phyloP scores from a whole-genome alignment of 1,140 invertebrate genomes.

The Coenobita brevimanus region DNA sequence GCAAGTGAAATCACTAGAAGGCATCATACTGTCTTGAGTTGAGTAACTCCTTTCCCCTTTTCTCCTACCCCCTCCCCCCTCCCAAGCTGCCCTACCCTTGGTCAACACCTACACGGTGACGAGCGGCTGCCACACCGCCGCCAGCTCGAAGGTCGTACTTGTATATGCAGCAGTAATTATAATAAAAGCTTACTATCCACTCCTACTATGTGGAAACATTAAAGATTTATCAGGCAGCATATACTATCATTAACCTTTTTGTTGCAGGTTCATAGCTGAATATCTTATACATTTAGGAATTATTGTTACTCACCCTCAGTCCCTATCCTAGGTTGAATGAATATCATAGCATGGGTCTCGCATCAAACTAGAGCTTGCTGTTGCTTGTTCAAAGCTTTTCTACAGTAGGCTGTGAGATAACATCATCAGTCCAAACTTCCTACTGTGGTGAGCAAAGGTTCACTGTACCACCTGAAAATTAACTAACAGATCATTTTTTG shows the following conservation, averaged over 20 bases:
- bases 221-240: constrained; percentile 61
- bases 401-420: too few relatives aligned
- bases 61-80: constrained; percentile 8
- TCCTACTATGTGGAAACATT: constrained; percentile 66
- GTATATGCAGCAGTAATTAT: constrained; percentile 67
- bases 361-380: too few relatives aligned
- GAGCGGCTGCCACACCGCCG: constrained; percentile 42
- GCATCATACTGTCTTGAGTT: constrained; percentile 53
- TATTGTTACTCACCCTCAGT: background rate
- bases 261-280: background rate
- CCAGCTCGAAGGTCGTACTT: constrained; percentile 59
- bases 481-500: too few relatives aligned
- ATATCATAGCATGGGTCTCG: too few relatives aligned
- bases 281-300: background rate
- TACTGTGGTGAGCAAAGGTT: too few relatives aligned
- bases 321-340: too few relatives aligned
- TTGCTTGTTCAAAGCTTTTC: too few relatives aligned
- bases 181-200: constrained; percentile 59
- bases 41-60: constrained; percentile 35
- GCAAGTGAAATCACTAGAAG: constrained; percentile 57
- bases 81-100: constrained; percentile 27
- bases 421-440: too few relatives aligned
- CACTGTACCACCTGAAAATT: too few relatives aligned
- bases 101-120: constrained; percentile 46
- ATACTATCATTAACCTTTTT: constrained; percentile 36